Evolutionary conservation across 2,888 invertebrate genomes (phyloP), one percentile per base, ranked within the genome.

Genomic region (Tricholauxania praeusta): DNA sequence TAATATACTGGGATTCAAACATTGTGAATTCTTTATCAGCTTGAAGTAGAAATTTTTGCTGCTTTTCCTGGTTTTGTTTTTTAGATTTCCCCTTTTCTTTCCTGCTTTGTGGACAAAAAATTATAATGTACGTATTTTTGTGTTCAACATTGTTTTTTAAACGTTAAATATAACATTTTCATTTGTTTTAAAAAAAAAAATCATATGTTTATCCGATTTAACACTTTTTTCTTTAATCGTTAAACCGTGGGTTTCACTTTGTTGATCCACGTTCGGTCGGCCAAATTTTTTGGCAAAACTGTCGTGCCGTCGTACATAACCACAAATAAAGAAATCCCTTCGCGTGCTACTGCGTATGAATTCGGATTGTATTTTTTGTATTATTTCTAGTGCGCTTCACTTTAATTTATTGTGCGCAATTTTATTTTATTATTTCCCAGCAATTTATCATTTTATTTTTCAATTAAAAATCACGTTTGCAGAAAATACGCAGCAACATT

Each of bases 401-500:
- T 60, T 60, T 39, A 53, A 55, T 67, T 39, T 68, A 2, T 48
- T 53, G 12, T 19, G 15, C 28, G 15, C 22, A 51, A 64, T 51
- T 48, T 22, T 59, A 60, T 39, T 60, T 60, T 60, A 32, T n/a
- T 32, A 59, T 59, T 52, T 51, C 8, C 8, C 10, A 39, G 10
- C 39, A 39, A 39, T 39, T 39, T 39, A 39, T 39, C 39, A 39
- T 32, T 32, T 17, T 48, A 57, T 4, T n/a, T 28, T 52, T 70
- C 15, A 47, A 47, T 19, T 48, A 60, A 66, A 49, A 69, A 69
- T 59, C 70, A 70, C 70, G 53, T 70, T 70, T 63, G 47, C 19
- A 77, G 79, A 82, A 81, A 79, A 81, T 80, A 81, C 80, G 81
- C 82, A 81, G 79, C 78, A 80, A 77, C 71, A 77, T 80, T 79